phyloP scores from a whole-genome alignment of 2,797 vertebrate genomes.

The Gallinago nigripennis region DNA sequence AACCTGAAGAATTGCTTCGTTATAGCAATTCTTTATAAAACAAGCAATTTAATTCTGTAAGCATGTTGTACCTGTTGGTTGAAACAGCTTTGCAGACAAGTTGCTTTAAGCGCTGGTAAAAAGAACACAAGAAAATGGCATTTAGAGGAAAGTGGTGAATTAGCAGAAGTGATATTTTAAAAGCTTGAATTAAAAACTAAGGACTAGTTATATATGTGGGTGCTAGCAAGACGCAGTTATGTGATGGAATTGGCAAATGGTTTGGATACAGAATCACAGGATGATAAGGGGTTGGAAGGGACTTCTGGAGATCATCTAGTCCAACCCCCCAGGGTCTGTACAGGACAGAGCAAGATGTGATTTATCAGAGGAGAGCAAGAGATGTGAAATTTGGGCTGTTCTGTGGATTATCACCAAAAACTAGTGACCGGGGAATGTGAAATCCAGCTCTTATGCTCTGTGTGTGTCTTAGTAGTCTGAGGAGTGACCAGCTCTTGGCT shows the following conservation, averaged over 20 bases:
- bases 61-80: accelerated
- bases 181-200: not conserved
- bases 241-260: not conserved
- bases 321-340: too few species aligned
- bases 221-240: not conserved
- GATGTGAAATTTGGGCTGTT: not conserved
- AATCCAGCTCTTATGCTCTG: not conserved
- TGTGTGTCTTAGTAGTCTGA: not conserved
- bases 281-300: too few species aligned
- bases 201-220: not conserved
- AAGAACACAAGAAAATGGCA: not conserved
- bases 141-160: not conserved
- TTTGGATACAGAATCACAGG: not conserved
- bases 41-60: not conserved
- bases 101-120: not conserved
- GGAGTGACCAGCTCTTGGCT: not conserved
- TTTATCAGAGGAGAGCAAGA: not conserved
- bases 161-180: not conserved
- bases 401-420: not conserved
- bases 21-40: not conserved
- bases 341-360: not conserved
- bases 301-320: too few species aligned
- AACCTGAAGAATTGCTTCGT: not conserved
- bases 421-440: not conserved
- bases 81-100: not conserved